Percentiles rank a stretch among this genome's conserved stretches.
phyloP scores from a whole-genome alignment of 2,888 invertebrate genomes.

The Camptogramma bilineatum region DNA sequence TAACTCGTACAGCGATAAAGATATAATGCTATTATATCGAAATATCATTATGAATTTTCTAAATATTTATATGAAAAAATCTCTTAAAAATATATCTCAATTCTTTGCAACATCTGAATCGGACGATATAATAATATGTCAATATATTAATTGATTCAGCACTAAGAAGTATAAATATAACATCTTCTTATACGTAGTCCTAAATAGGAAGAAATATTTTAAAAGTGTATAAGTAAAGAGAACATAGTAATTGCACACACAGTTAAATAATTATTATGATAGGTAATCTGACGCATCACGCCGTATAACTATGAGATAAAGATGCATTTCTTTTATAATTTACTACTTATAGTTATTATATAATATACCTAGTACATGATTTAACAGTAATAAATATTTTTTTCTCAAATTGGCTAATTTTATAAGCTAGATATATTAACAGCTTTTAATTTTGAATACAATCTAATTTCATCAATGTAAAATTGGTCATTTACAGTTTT shows the following conservation, averaged over 20 bases:
- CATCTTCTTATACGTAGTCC: conserved; percentile 69
- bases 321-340: conserved; percentile 29
- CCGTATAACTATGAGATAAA: conserved; percentile 32
- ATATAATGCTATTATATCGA: conserved; percentile 73
- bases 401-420: conserved; percentile 43
- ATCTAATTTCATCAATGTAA: conserved; percentile 45
- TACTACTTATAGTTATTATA: conserved; percentile 30
- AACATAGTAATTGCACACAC: conserved; percentile 53
- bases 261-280: conserved; percentile 58
- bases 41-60: conserved; percentile 65
- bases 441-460: conserved; percentile 47
- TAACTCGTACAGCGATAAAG: conserved; percentile 71
- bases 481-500: conserved; percentile 44
- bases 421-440: conserved; percentile 57
- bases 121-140: conserved; percentile 61
- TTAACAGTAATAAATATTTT: conserved; percentile 39
- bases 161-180: conserved; percentile 72
- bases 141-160: conserved; percentile 69
- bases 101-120: conserved; percentile 64
- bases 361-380: conserved; percentile 25
- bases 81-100: conserved; percentile 84
- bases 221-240: conserved; percentile 67
- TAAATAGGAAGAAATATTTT: conserved; percentile 79
- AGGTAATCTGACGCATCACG: conserved; percentile 50
- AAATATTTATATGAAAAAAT: conserved; percentile 80